phyloP scores from a whole-genome alignment of 23 tunicate genomes.

The Diplosoma virens region DNA sequence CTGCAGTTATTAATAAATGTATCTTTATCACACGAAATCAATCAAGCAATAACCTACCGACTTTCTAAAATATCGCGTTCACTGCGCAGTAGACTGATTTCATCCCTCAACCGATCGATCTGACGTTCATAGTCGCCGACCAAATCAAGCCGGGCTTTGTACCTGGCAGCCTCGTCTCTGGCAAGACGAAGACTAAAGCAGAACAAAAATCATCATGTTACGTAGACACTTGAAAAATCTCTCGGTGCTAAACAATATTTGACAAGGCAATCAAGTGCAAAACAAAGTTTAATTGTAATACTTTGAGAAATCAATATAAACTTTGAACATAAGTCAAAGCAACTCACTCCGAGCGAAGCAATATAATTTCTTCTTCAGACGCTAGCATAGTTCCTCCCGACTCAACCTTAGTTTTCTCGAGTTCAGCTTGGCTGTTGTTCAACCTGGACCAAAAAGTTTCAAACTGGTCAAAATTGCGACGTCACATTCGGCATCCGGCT shows the following conservation, averaged over 20 bases:
- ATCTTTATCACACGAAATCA: neutral
- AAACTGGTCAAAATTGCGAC: too few species aligned
- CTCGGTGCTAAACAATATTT: too few species aligned
- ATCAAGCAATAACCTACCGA: constrained; percentile 40
- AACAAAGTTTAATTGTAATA: too few species aligned
- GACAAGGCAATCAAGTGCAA: too few species aligned
- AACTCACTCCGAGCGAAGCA: constrained; percentile 27
- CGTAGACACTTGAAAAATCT: too few species aligned
- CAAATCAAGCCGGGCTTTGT: constrained; percentile 66
- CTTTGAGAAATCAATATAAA: too few species aligned
- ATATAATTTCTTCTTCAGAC: constrained; percentile 76
- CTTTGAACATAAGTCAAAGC: neutral
- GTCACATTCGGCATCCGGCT: too few species aligned
- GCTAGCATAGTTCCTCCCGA: constrained; percentile 88
- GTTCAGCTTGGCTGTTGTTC: constrained; percentile 92
- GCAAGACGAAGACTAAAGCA: constrained; percentile 80
- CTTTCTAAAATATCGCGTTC: constrained; percentile 79
- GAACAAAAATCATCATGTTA: too few species aligned
- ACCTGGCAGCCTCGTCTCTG: constrained; percentile 77
- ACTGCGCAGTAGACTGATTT: constrained; percentile 59
- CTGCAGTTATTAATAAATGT: too few species aligned
- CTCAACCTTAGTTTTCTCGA: constrained; percentile 86
- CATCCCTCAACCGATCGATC: constrained; percentile 62
- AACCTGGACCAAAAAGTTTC: too few species aligned
- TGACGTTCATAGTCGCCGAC: constrained; percentile 95